phyloP scores from a whole-genome alignment of 2,888 invertebrate species.

The Drosophila rellima region DNA sequence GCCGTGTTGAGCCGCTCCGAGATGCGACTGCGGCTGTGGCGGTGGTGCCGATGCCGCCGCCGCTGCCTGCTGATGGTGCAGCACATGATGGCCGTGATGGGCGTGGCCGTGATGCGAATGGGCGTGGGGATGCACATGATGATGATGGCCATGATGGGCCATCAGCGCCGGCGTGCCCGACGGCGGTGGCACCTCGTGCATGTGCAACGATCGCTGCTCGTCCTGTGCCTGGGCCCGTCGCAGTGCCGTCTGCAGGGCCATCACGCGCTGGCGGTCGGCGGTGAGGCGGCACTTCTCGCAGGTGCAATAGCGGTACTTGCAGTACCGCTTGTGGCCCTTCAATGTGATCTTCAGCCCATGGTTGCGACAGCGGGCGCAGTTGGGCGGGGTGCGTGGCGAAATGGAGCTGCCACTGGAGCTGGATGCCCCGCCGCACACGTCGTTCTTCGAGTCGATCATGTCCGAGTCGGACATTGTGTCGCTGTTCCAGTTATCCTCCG shows the following conservation, averaged over 20 bases:
- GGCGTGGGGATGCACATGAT: constrained; percentile 58
- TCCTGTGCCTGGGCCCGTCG: constrained; percentile 94
- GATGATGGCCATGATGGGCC: constrained; percentile 85
- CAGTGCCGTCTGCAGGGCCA: constrained; percentile 95
- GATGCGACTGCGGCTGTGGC: constrained; percentile 46
- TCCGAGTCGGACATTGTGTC: constrained; percentile 87
- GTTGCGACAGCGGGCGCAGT: constrained; percentile 96
- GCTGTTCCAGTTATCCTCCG: constrained; percentile 84
- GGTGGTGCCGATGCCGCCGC: constrained; percentile 42
- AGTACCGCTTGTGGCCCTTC: constrained; percentile 97
- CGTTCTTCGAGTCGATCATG: constrained; percentile 87
- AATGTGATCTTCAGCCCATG: constrained; percentile 95
- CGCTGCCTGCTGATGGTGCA: constrained; percentile 61
- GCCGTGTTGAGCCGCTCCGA: constrained; percentile 42
- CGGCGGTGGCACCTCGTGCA: constrained; percentile 87
- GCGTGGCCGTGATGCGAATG: constrained; percentile 49
- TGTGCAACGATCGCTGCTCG: constrained; percentile 88
- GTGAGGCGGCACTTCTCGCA: constrained; percentile 95
- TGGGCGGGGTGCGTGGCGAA: constrained; percentile 93
- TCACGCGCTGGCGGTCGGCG: constrained; percentile 94
- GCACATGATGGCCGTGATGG: constrained; percentile 63
- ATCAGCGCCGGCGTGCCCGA: constrained; percentile 78
- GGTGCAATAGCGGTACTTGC: constrained; percentile 93
- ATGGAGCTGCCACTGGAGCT: constrained; percentile 87
- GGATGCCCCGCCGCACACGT: constrained; percentile 86